Conservation (phyloP, 2,113 vertebrate genomes). For the Barbus barbus region DNA sequence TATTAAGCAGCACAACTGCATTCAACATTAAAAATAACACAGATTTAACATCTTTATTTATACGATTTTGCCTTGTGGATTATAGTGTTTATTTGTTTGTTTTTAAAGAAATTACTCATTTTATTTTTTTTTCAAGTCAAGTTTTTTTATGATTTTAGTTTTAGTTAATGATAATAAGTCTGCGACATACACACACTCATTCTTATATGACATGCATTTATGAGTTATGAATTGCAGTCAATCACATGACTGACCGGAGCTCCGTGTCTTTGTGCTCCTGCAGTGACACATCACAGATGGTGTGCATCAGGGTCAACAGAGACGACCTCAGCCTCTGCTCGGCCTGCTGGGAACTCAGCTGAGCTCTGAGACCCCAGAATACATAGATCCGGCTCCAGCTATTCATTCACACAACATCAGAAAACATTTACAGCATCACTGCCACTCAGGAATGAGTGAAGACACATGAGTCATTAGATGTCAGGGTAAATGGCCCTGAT, state of each 20-base stretch:
- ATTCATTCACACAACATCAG: background rate
- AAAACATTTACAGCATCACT: background rate
- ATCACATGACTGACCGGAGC: background rate
- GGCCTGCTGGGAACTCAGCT: background rate
- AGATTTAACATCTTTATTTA: too few species aligned
- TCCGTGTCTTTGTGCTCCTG: background rate
- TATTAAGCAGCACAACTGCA: too few species aligned
- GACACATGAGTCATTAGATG: background rate
- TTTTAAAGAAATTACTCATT: too few species aligned
- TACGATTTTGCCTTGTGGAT: too few species aligned
- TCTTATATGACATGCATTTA: background rate
- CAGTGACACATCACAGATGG: slow-evolving; percentile 15
- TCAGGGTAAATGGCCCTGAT: background rate
- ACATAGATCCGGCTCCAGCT: background rate
- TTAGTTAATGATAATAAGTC: background rate
- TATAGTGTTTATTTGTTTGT: too few species aligned
- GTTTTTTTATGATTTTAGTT: too few species aligned
- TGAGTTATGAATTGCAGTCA: background rate
- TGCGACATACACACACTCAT: background rate
- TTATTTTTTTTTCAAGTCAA: too few species aligned
- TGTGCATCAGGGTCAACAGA: slow-evolving; percentile 45
- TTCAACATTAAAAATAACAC: too few species aligned
- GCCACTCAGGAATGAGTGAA: background rate
- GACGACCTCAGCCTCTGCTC: background rate
- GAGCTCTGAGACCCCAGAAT: background rate